phyloP scores from a whole-genome alignment of 2,797 vertebrate species.

The Myotis planiceps region DNA sequence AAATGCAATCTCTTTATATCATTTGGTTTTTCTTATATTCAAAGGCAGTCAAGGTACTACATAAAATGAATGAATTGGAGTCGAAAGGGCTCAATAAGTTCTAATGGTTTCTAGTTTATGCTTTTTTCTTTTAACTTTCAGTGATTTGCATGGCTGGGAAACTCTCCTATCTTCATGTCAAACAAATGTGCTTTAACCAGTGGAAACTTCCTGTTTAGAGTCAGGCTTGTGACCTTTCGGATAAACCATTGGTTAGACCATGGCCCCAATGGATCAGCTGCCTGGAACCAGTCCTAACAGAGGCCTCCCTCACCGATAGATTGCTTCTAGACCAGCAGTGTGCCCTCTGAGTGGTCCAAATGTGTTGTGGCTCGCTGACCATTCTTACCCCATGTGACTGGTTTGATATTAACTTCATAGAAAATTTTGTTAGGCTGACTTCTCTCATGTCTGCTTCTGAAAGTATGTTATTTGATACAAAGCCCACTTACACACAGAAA shows the following conservation, averaged over 20 bases:
- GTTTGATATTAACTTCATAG: not conserved
- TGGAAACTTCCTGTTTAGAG: not conserved
- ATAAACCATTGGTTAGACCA: not conserved
- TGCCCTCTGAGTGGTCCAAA: not conserved
- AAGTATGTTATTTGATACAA: not conserved
- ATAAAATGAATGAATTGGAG: slow-evolving; percentile 3
- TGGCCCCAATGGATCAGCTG: not conserved
- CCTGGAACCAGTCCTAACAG: not conserved
- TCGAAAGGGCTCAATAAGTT: not conserved
- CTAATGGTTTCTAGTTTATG: not conserved
- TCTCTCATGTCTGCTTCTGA: not conserved
- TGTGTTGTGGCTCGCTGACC: not conserved
- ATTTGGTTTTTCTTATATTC: not conserved
- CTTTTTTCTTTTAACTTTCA: not conserved
- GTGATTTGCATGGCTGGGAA: not conserved
- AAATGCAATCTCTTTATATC: not conserved
- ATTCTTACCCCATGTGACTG: not conserved
- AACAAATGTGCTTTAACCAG: not conserved
- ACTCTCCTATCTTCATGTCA: not conserved
- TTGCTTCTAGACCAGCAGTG: not conserved
- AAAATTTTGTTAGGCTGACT: not conserved
- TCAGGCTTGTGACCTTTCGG: not conserved
- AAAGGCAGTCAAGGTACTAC: not conserved
- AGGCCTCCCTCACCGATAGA: not conserved
- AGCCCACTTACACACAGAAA: not conserved